Conservation (phyloP, 2,113 vertebrate genomes). For the Xenopus laevis region DNA sequence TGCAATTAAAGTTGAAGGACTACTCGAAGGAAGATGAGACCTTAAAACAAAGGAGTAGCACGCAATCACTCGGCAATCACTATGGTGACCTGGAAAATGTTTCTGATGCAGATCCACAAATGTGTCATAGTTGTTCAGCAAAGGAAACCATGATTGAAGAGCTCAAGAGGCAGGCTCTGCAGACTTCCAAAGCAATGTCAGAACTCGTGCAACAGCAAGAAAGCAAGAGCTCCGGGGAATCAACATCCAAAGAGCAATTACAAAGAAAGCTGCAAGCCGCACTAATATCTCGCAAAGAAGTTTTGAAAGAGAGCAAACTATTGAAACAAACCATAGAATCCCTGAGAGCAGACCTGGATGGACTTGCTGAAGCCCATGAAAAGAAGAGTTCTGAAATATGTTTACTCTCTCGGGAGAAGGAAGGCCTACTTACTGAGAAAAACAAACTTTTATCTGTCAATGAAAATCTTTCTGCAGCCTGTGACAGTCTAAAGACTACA, state of each 20-base stretch:
- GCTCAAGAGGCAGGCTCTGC: constrained; percentile 59
- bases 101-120: neutral
- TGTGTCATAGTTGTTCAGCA: constrained; percentile 48
- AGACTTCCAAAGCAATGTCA: constrained; percentile 52
- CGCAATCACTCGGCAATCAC: neutral
- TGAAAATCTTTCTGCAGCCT: constrained; percentile 72
- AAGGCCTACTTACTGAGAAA: constrained; percentile 56
- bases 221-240: constrained; percentile 53
- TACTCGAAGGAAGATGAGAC: constrained; percentile 54
- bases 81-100: neutral
- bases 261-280: constrained; percentile 80
- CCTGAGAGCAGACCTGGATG: constrained; percentile 56
- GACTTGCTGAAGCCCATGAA: constrained; percentile 56
- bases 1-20: constrained; percentile 53
- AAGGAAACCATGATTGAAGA: constrained; percentile 56
- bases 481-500: constrained; percentile 80
- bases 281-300: constrained; percentile 78
- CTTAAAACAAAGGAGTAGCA: constrained; percentile 43
- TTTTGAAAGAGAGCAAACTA: constrained; percentile 67
- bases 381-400: constrained; percentile 50
- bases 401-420: constrained; percentile 52
- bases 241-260: constrained; percentile 60
- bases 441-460: constrained; percentile 70
- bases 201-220: constrained; percentile 48
- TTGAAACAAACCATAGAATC: constrained; percentile 65